Evolutionary conservation across 2,113 vertebrate genomes (phyloP).

Genomic region (Polypterus bichir): DNA sequence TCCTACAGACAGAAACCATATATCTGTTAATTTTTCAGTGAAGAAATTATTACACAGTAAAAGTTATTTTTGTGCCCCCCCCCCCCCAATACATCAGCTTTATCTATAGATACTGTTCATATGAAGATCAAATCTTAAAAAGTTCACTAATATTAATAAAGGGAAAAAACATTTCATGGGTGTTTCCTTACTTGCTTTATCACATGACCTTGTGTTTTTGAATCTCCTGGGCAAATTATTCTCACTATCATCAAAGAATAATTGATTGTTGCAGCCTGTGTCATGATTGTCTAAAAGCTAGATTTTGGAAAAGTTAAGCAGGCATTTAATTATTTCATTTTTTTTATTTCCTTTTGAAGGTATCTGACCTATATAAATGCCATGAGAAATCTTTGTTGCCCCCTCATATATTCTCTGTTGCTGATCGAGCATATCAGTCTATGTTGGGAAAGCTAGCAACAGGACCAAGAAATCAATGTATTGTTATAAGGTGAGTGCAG

Average conservation of each 20-base stretch:
- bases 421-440: conserved; percentile 40
- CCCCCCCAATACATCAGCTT: too few species aligned
- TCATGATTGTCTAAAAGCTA: neutral
- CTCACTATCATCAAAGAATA: neutral
- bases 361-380: conserved; percentile 37
- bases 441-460: conserved; percentile 31
- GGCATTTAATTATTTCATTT: neutral
- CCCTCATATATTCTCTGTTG: conserved; percentile 48
- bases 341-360: conserved; percentile 20
- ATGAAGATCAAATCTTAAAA: too few species aligned
- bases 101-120: too few species aligned
- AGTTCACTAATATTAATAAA: too few species aligned
- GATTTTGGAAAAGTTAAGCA: neutral
- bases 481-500: conserved; percentile 45
- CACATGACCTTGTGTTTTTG: too few species aligned
- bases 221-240: neutral
- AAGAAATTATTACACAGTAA: too few species aligned
- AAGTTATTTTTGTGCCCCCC: too few species aligned
- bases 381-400: conserved; percentile 28
- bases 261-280: neutral
- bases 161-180: too few species aligned
- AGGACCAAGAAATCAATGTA: conserved; percentile 34
- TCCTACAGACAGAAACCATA: too few species aligned
- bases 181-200: too few species aligned
- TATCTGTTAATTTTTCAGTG: too few species aligned